phyloP scores from a whole-genome alignment of 37 sponge, comb jelly and placozoan genomes.

The Axinella damicornis region DNA sequence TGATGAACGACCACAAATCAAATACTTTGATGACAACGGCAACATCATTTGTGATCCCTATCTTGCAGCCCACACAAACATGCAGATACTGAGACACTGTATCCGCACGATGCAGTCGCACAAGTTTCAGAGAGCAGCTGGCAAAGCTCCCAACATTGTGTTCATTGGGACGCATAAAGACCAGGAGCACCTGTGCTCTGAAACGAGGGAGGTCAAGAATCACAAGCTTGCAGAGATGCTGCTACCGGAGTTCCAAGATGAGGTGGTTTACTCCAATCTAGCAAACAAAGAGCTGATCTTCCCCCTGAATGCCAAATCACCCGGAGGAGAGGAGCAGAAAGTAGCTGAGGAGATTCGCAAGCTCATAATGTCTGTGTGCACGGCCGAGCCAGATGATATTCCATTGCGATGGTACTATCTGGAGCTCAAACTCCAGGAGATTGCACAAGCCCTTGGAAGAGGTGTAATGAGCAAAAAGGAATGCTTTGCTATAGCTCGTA shows the following conservation, averaged over 20 bases:
- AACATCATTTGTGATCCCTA: too few relatives aligned
- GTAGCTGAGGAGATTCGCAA: background rate
- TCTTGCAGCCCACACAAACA: too few relatives aligned
- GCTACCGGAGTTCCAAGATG: conserved; percentile 4
- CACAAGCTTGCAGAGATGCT: conserved; percentile 7
- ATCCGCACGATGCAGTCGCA: too few relatives aligned
- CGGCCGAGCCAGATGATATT: background rate
- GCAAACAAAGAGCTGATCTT: background rate
- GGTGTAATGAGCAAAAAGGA: conserved; percentile 7
- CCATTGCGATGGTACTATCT: conserved; percentile 13
- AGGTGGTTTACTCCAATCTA: conserved; percentile 5
- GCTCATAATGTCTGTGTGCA: background rate
- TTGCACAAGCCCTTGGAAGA: too few relatives aligned
- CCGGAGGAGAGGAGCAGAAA: background rate
- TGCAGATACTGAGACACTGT: too few relatives aligned
- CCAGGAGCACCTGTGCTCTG: background rate
- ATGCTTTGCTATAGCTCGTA: conserved; percentile 3
- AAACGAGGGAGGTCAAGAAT: conserved; percentile 13
- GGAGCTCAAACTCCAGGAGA: conserved; percentile 1
- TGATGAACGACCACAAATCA: background rate
- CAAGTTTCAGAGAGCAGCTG: too few relatives aligned
- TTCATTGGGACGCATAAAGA: conserved; percentile 30
- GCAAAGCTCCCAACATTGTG: too few relatives aligned
- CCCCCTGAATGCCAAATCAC: conserved; percentile 31
- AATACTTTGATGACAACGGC: conserved; percentile 18